A percentile compares a stretch with the other conserved stretches of the same genome.
phyloP scores from a whole-genome alignment of 2,888 invertebrate species.

The Rapana venosa region DNA sequence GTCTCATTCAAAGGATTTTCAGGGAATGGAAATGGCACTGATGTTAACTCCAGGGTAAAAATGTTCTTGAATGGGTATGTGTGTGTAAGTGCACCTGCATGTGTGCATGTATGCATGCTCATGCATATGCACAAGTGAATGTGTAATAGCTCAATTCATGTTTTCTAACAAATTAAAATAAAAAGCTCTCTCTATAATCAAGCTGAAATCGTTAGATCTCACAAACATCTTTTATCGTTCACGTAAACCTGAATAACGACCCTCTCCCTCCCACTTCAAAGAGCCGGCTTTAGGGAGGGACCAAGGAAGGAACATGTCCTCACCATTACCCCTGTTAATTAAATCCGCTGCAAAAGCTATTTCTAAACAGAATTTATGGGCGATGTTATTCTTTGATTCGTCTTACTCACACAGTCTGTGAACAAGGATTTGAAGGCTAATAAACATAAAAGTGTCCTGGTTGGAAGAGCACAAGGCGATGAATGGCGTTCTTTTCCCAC shows the following conservation, averaged over 20 bases:
- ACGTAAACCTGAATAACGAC: background rate
- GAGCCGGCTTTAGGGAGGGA: background rate
- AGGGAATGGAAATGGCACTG: too few species aligned
- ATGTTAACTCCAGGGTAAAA: too few species aligned
- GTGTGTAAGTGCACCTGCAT: too few species aligned
- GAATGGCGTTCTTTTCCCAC: too few species aligned
- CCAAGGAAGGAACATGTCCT: background rate
- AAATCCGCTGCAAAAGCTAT: background rate
- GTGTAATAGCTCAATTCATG: too few species aligned
- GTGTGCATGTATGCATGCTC: too few species aligned
- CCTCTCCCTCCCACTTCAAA: background rate
- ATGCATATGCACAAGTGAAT: too few species aligned
- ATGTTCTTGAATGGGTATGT: too few species aligned
- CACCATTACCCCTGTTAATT: background rate
- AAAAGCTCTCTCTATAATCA: background rate
- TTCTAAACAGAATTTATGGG: background rate
- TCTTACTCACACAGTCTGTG: background rate
- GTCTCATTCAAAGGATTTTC: too few species aligned
- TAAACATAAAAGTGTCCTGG: background rate
- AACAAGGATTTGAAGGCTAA: background rate
- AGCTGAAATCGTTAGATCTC: background rate
- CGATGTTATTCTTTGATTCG: background rate
- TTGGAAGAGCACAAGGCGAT: too few species aligned
- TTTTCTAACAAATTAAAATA: too few species aligned
- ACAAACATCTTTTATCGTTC: conserved; percentile 21